A percentile compares a stretch with the other conserved stretches of the same genome.
Evolutionary conservation across 2,888 invertebrate species (phyloP).

Genomic region (Andricus curvator): DNA sequence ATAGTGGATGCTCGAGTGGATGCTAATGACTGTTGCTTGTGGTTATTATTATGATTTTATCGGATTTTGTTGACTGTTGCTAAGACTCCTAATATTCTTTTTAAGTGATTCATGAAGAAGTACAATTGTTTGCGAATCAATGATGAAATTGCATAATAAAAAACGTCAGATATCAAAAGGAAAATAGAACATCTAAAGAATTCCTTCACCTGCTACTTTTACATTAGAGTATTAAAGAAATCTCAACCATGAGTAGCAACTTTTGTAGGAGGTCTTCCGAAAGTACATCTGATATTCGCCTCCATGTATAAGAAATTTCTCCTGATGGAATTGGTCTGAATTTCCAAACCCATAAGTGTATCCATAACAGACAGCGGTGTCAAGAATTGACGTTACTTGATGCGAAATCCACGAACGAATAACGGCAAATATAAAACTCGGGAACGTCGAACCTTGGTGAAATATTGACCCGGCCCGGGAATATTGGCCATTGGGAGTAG

Average conservation of each 20-base stretch:
- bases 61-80: no score
- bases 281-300: not conserved
- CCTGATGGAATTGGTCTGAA: not conserved
- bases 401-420: not conserved
- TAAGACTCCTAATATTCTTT: no score
- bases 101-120: no score
- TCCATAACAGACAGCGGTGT: conserved; percentile 8
- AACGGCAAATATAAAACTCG: conserved; percentile 17
- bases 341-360: not conserved
- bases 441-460: not conserved
- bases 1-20: no score
- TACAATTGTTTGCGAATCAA: no score
- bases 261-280: not conserved
- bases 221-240: not conserved
- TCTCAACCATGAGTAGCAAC: not conserved
- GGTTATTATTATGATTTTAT: no score
- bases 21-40: no score
- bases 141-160: no score
- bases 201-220: not conserved
- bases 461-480: conserved; percentile 25
- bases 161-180: no score
- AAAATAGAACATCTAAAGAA: no score
- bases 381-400: conserved; percentile 8
- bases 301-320: conserved; percentile 2
- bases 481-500: conserved; percentile 29